phyloP scores from a whole-genome alignment of 2,888 invertebrate genomes.

The Amiota minor region DNA sequence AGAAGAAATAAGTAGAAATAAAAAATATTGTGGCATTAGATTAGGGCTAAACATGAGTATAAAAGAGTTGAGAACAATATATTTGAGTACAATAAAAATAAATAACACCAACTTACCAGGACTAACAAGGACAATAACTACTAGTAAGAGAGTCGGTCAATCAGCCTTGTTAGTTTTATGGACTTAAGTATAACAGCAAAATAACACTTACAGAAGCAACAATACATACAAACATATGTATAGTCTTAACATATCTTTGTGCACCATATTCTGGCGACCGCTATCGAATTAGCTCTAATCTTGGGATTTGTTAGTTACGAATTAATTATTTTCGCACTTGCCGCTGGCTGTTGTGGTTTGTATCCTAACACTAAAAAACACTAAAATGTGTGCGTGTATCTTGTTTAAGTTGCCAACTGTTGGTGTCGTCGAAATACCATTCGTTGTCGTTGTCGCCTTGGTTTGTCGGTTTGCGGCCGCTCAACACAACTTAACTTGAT shows the following conservation, averaged over 20 bases:
- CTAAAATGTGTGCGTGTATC: not conserved
- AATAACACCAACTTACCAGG: not conserved
- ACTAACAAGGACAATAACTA: not conserved
- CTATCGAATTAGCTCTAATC: constrained; percentile 51
- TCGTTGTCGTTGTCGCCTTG: constrained; percentile 14
- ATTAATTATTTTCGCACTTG: constrained; percentile 60
- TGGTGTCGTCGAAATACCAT: constrained; percentile 10
- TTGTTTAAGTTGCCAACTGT: not conserved
- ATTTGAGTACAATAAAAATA: constrained; percentile 19
- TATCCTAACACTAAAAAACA: too few species aligned
- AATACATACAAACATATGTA: not conserved
- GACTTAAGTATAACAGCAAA: not conserved
- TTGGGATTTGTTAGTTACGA: constrained; percentile 49
- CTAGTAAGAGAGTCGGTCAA: not conserved
- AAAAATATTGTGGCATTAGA: constrained; percentile 29
- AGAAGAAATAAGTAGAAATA: not conserved
- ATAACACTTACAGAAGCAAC: not conserved
- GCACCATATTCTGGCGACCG: constrained; percentile 20
- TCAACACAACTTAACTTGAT: not conserved
- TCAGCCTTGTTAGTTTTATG: not conserved
- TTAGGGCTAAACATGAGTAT: not conserved
- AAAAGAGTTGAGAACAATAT: not conserved
- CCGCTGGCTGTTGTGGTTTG: constrained; percentile 11
- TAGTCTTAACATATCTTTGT: not conserved
- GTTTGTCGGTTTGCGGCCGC: constrained; percentile 6